A percentile compares a stretch with the other conserved stretches of the same genome.
Conservation (phyloP, 1,140 invertebrate species). For the Odontomachus brunneus region DNA sequence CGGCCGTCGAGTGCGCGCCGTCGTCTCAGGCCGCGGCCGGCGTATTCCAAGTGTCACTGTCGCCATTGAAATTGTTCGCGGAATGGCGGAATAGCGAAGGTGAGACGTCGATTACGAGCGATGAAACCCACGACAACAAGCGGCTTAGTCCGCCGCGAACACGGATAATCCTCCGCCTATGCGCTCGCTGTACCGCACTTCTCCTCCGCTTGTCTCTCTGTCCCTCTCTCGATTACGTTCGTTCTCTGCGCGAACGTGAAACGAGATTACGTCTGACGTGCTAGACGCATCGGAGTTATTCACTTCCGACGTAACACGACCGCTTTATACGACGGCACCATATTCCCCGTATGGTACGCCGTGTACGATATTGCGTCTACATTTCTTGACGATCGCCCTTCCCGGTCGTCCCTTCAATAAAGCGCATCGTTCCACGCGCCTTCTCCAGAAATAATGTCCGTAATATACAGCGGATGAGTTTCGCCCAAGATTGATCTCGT, state of each 20-base stretch:
- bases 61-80: constrained; percentile 35
- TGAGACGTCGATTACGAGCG: constrained; percentile 23
- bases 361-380: constrained; percentile 38
- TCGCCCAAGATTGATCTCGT: constrained; percentile 25
- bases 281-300: constrained; percentile 50
- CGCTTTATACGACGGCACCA: constrained; percentile 55
- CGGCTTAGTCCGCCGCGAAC: constrained; percentile 14
- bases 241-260: constrained; percentile 26
- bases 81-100: constrained; percentile 9
- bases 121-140: constrained; percentile 30
- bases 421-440: constrained; percentile 9
- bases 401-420: constrained; percentile 25
- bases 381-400: constrained; percentile 44
- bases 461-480: constrained; percentile 46
- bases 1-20: background rate
- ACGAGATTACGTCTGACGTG: constrained; percentile 53
- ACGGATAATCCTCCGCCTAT: constrained; percentile 32
- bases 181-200: no score
- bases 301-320: constrained; percentile 50
- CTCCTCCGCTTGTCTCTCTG: constrained; percentile 22
- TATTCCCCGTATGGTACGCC: constrained; percentile 28
- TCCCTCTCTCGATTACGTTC: background rate
- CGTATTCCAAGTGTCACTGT: background rate
- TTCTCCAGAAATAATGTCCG: constrained; percentile 34
- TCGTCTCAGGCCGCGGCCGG: background rate